phyloP scores from a whole-genome alignment of 2,888 invertebrate species.

The Neocrepidodera transversa region DNA sequence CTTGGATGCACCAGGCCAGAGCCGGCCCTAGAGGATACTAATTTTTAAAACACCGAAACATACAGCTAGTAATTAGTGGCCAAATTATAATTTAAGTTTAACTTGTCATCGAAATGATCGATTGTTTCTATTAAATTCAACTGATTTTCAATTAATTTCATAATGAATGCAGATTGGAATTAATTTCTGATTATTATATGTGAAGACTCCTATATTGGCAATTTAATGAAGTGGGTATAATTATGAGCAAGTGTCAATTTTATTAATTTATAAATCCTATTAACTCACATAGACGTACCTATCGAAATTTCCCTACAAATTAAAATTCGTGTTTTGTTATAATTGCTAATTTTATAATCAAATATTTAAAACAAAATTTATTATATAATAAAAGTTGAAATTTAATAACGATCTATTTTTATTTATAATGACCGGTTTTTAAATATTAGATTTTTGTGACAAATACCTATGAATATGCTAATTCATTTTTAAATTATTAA shows the following conservation, averaged over 20 bases:
- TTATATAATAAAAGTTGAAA: too few species aligned
- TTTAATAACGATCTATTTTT: too few species aligned
- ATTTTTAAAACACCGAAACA: too few species aligned
- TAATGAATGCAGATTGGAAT: conserved; percentile 7
- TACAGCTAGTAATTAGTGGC: conserved; percentile 39
- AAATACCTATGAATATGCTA: too few species aligned
- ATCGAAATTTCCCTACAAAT: too few species aligned
- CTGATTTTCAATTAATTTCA: conserved; percentile 18
- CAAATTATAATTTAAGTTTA: conserved; percentile 41
- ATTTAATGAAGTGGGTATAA: conserved; percentile 6
- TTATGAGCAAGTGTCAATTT: background rate
- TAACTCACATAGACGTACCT: too few species aligned
- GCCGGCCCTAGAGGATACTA: background rate
- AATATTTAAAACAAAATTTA: too few species aligned
- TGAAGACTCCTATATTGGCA: background rate
- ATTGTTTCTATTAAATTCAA: conserved; percentile 36
- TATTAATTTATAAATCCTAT: background rate
- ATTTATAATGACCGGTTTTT: too few species aligned
- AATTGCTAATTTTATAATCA: too few species aligned
- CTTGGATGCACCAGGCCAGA: conserved; percentile 5
- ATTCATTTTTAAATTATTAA: too few species aligned
- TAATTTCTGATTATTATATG: conserved; percentile 8
- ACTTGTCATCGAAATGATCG: conserved; percentile 36
- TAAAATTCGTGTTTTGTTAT: too few species aligned
- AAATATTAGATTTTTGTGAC: too few species aligned